Percentiles rank a stretch among this genome's conserved stretches.
These are phyloP conservation scores for Seira musarum DNA, from an alignment of 2,888 invertebrate species.

Conservation along the genomic window DNA sequence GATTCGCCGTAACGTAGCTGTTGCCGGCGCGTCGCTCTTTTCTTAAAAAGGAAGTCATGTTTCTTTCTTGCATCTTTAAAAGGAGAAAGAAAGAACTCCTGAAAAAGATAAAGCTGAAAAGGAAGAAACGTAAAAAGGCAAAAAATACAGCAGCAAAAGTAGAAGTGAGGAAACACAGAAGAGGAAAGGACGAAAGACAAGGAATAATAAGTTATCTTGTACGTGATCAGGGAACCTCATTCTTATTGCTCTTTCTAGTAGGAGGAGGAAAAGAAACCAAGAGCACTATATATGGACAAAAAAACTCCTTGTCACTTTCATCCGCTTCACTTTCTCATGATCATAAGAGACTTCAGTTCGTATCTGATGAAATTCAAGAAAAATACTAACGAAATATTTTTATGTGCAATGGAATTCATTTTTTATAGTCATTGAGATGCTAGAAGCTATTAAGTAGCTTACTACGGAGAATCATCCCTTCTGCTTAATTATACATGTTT, in stretches of 20 bases:
- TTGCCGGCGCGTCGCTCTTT: too few species aligned
- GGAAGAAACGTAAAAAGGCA: not conserved
- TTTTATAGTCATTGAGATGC: too few species aligned
- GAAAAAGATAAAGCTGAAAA: not conserved
- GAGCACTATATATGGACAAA: slow-evolving; percentile 14
- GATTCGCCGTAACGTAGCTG: too few species aligned
- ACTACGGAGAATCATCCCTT: too few species aligned
- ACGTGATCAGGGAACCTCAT: slow-evolving; percentile 61
- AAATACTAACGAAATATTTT: too few species aligned
- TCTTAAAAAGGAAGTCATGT: slow-evolving; percentile 20
- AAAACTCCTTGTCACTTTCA: slow-evolving; percentile 51
- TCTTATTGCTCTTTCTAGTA: slow-evolving; percentile 2
- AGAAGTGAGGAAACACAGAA: not conserved
- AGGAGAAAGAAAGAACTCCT: not conserved
- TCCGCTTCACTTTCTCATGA: not conserved
- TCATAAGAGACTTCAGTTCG: too few species aligned
- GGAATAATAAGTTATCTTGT: slow-evolving; percentile 64
- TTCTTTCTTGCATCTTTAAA: not conserved
- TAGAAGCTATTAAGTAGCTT: too few species aligned
- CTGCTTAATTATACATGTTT: too few species aligned
- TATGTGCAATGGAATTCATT: too few species aligned
- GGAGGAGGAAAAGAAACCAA: too few species aligned
- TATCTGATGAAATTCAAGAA: too few species aligned
- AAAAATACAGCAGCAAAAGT: too few species aligned
- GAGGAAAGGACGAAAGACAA: slow-evolving; percentile 54